Evolutionary conservation across 2,888 invertebrate genomes (phyloP), one percentile per base, ranked within the genome.

Genomic region (Agonopterix subpropinquella): DNA sequence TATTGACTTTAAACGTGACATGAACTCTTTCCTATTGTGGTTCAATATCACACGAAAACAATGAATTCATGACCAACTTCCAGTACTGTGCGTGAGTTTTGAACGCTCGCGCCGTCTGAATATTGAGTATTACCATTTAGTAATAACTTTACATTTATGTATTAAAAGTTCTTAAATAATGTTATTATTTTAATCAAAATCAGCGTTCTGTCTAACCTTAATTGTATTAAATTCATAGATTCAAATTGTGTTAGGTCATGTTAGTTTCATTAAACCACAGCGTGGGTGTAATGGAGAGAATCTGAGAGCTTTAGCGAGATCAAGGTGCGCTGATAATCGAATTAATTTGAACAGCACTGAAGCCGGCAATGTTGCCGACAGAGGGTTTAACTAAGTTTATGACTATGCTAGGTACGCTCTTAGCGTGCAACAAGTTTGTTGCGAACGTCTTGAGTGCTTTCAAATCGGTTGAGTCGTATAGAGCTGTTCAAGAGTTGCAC

Each of bases 251-350:
- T 28, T 28, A 28, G 28, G 28, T 28, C 28, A 28, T 28, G 28
- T 57, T 11, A 45, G 54, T 54, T 57, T 53, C 50, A 55, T 52
- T 46, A 47, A 11, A 11, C 37, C 37, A 11, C 45, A 15, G 49
- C 36, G 36, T 28, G 47, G 36, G 51, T 55, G 65, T 73, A 79
- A 81, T 78, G 74, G 74, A 78, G 77, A 74, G 78, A 80, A 80
- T 79, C 76, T 67, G 69, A 68, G 74, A 71, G 76, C 73, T 75
- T 75, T 72, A 76, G 73, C 59, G 65, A 76, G 75, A 83, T 82
- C 78, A 78, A 85, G 86, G 86, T 86, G 86, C 77, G 69, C 75
- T 78, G 79, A 80, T 87, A 87, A 88, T 87, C 77, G 77, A 87
- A 86, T 87, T 85, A 88, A 84, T 85, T 77, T 76, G 76, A 70